Evolutionary conservation across 1,140 invertebrate species (phyloP).

Genomic region (Listronotus bonariensis): DNA sequence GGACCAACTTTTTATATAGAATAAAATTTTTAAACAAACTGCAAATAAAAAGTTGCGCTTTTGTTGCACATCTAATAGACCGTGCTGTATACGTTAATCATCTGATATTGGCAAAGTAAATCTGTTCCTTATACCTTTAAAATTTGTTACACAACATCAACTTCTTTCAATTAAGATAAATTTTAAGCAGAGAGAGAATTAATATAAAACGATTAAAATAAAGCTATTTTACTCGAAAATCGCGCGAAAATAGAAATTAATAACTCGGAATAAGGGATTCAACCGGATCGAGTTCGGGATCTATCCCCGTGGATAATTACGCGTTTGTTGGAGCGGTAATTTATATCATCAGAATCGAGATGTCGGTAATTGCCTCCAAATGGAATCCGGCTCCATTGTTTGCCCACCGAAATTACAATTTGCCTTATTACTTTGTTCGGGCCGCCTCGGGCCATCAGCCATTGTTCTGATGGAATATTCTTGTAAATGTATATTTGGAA

Average conservation of each 20-base stretch:
- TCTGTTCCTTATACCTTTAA: too few species aligned
- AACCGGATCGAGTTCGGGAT: slow-evolving; percentile 27
- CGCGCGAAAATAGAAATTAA: slow-evolving; percentile 37
- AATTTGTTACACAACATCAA: too few species aligned
- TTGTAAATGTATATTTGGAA: slow-evolving; percentile 24
- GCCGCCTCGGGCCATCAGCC: slow-evolving; percentile 17
- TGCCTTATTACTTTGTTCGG: slow-evolving; percentile 34
- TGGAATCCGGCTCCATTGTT: slow-evolving; percentile 41
- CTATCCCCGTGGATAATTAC: slow-evolving; percentile 38
- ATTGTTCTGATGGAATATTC: slow-evolving; percentile 35
- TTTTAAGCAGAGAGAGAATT: not conserved
- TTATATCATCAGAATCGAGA: slow-evolving; percentile 42
- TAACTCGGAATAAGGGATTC: slow-evolving; percentile 24
- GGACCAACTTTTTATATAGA: too few species aligned
- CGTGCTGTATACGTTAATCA: too few species aligned
- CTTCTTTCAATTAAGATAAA: not conserved
- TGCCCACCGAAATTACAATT: slow-evolving; percentile 44
- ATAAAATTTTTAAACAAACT: too few species aligned
- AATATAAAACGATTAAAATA: slow-evolving; percentile 9
- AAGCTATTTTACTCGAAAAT: slow-evolving; percentile 19
- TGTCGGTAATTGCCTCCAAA: slow-evolving; percentile 44
- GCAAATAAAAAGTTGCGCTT: too few species aligned
- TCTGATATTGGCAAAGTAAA: too few species aligned
- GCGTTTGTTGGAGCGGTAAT: slow-evolving; percentile 43
- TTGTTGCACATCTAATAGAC: too few species aligned